Evolutionary conservation across 2,888 invertebrate genomes (phyloP).

Genomic region (Sepiola atlantica): DNA sequence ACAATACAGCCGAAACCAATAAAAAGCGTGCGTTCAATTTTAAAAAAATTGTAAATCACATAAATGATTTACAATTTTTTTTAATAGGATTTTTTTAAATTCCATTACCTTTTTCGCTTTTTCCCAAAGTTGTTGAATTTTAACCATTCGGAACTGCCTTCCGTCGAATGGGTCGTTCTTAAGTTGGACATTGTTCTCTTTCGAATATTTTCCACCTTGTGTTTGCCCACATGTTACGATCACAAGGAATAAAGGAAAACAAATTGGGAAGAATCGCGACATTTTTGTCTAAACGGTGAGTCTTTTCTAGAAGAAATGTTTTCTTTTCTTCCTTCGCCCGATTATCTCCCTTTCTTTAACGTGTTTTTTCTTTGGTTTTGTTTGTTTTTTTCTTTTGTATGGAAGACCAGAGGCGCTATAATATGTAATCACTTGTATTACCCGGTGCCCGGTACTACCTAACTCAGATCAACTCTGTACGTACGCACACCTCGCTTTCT

Average conservation of each 20-base stretch:
- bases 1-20: no score
- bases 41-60: no score
- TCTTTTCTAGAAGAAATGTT: neutral
- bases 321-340: neutral
- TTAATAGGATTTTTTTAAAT: no score
- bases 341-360: neutral
- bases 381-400: neutral
- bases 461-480: no score
- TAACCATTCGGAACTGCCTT: slow-evolving; percentile 91
- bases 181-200: slow-evolving; percentile 50
- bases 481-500: no score
- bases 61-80: no score
- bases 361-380: no score
- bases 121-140: slow-evolving; percentile 90
- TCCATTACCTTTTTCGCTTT: slow-evolving; percentile 87
- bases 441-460: no score
- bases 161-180: slow-evolving; percentile 51
- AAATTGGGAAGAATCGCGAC: neutral
- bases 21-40: no score
- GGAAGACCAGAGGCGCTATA: neutral
- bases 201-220: slow-evolving; percentile 54
- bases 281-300: neutral
- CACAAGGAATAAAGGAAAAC: neutral
- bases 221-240: neutral
- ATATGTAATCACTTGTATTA: neutral